A percentile compares a stretch with the other conserved stretches of the same genome.
phyloP scores from a whole-genome alignment of 2,888 invertebrate species.

The Rhagium mordax region DNA sequence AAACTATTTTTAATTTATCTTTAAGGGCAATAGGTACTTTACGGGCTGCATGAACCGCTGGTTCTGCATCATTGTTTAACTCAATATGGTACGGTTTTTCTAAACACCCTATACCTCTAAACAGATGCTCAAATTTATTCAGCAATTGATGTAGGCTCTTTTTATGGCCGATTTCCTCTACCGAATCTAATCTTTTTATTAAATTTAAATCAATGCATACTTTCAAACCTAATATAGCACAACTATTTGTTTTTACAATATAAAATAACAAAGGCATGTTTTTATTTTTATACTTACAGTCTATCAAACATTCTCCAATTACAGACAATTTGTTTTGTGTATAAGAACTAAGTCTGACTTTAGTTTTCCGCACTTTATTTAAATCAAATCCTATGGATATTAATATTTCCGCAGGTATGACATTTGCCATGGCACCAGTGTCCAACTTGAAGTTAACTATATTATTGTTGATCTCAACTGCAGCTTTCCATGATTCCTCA shows the following conservation, averaged over 20 bases:
- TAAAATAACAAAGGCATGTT: conserved; percentile 22
- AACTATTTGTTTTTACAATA: conserved; percentile 32
- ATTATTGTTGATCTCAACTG: not conserved
- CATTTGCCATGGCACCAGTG: not conserved
- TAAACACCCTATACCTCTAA: conserved; percentile 47
- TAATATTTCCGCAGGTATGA: not conserved
- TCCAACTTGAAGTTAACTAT: not conserved
- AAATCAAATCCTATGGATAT: not conserved
- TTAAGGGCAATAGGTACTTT: conserved; percentile 34
- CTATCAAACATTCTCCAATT: conserved; percentile 33
- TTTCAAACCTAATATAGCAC: conserved; percentile 31
- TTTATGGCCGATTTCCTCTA: not conserved
- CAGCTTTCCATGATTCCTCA: not conserved
- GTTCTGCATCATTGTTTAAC: conserved; percentile 43
- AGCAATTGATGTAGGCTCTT: conserved; percentile 18
- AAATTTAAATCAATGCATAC: conserved; percentile 37
- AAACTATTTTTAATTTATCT: conserved; percentile 44
- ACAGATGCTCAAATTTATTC: conserved; percentile 41
- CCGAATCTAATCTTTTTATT: conserved; percentile 26
- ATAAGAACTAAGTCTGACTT: conserved; percentile 36
- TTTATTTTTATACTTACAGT: conserved; percentile 28
- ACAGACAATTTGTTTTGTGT: conserved; percentile 33
- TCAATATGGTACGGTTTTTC: conserved; percentile 43
- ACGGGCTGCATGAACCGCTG: conserved; percentile 30
- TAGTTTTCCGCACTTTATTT: not conserved